These are phyloP conservation scores for Danio albolineatus DNA, from an alignment of 2,797 vertebrate species.

Conservation along the genomic window DNA sequence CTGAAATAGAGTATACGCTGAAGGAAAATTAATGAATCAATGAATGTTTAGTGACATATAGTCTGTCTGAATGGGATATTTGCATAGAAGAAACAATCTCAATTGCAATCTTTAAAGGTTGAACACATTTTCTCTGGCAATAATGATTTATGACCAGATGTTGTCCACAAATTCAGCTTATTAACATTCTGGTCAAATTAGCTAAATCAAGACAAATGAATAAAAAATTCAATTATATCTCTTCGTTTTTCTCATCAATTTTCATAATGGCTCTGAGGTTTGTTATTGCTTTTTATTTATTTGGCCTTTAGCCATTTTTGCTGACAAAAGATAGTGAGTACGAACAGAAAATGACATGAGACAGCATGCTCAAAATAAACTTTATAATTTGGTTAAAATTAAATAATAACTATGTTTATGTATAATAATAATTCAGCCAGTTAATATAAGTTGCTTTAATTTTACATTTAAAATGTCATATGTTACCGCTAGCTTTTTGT, in stretches of 20 bases:
- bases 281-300: not conserved
- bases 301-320: conserved; percentile 1
- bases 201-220: conserved; percentile 3
- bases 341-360: not conserved
- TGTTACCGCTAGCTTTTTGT: too few species aligned
- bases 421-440: too few species aligned
- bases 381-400: too few species aligned
- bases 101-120: conserved; percentile 10
- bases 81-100: not conserved
- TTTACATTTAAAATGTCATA: too few species aligned
- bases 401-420: too few species aligned
- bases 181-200: conserved; percentile 19
- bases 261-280: not conserved
- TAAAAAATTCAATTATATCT: not conserved
- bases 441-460: too few species aligned
- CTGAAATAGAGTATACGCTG: too few species aligned
- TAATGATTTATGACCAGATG: conserved; percentile 30
- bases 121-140: not conserved
- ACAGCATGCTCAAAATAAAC: too few species aligned
- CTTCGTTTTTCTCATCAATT: conserved; percentile 7
- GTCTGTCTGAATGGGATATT: not conserved
- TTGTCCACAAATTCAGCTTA: not conserved
- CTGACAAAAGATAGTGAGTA: not conserved
- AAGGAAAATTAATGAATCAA: too few species aligned
- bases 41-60: not conserved